These are phyloP conservation scores for Collichthys lucidus DNA, from an alignment of 2,113 vertebrate species.

Conservation along the genomic window DNA sequence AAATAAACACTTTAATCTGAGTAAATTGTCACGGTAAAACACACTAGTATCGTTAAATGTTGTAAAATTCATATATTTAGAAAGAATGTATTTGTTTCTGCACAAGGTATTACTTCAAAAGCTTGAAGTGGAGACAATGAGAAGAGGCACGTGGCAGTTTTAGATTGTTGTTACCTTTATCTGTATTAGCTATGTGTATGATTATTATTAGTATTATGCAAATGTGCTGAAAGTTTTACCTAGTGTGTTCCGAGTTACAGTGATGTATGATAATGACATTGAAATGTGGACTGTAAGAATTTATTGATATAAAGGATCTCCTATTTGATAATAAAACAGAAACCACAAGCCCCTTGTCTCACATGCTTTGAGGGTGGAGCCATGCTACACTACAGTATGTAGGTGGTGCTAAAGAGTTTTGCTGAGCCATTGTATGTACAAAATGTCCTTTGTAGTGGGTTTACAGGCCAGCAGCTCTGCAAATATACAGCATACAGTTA, in stretches of 20 bases:
- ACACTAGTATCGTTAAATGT: not conserved
- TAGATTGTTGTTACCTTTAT: not conserved
- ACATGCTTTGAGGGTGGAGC: not conserved
- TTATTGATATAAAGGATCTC: conserved; percentile 16
- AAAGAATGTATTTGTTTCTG: conserved; percentile 4
- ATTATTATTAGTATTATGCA: conserved; percentile 38
- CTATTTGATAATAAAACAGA: conserved; percentile 68
- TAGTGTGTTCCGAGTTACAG: conserved; percentile 15
- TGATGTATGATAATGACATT: conserved; percentile 36
- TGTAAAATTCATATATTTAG: conserved; percentile 24
- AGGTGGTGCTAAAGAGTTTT: not conserved
- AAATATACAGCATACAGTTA: not conserved
- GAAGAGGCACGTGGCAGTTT: not conserved
- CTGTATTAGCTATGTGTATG: conserved; percentile 23
- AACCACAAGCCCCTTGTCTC: not conserved
- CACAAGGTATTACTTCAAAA: not conserved
- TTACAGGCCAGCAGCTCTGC: not conserved
- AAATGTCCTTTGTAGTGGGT: not conserved
- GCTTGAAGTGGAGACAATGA: conserved; percentile 8
- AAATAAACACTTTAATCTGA: conserved; percentile 8
- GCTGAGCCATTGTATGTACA: not conserved
- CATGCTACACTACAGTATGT: not conserved
- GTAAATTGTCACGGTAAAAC: conserved; percentile 23
- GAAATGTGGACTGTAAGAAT: conserved; percentile 41
- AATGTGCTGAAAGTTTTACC: conserved; percentile 34